Percentiles rank a stretch among this genome's conserved stretches.
Evolutionary conservation across 1,140 invertebrate species (phyloP).

Genomic region (Tetramorium alpestre): DNA sequence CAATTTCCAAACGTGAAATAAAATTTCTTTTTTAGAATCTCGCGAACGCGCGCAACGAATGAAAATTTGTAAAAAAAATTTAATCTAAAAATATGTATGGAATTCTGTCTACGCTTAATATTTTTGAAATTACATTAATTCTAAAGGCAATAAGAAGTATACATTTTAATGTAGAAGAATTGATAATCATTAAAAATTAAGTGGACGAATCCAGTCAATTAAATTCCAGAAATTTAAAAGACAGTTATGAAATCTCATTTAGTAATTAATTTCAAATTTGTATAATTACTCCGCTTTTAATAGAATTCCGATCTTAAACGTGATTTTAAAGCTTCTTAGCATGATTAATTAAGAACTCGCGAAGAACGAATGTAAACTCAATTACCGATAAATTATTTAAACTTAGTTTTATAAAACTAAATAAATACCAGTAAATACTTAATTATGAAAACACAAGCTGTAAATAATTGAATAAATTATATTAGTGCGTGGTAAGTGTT

Average conservation of each 20-base stretch:
- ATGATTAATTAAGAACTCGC: conserved; percentile 14
- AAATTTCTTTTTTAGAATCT: background rate
- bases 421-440: background rate
- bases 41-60: background rate
- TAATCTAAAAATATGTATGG: background rate
- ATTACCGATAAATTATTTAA: background rate
- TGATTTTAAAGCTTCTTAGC: conserved; percentile 15
- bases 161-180: background rate
- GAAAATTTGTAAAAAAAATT: conserved; percentile 19
- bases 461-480: background rate
- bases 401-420: background rate
- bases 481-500: background rate
- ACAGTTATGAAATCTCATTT: background rate
- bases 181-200: background rate
- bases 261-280: conserved; percentile 19
- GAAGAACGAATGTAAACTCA: background rate
- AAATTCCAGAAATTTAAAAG: background rate
- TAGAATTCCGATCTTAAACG: conserved; percentile 20
- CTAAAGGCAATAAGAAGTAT: background rate
- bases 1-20: conserved; percentile 25
- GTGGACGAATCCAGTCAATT: background rate
- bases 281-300: background rate
- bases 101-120: background rate
- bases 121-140: background rate
- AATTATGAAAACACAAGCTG: background rate